Conservation (phyloP, 2,113 vertebrate genomes). For the Acrocephalus arundinaceus region DNA sequence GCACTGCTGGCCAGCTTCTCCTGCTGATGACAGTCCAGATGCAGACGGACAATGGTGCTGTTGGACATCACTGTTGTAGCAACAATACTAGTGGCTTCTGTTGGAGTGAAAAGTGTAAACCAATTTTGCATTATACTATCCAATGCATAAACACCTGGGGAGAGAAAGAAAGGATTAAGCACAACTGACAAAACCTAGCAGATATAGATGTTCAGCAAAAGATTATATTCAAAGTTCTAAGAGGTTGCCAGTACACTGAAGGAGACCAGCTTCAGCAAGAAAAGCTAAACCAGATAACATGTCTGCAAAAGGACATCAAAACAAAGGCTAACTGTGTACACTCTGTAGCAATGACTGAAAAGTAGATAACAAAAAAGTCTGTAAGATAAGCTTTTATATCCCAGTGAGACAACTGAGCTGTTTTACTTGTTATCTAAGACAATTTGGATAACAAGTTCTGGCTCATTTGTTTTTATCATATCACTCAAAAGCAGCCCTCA, state of each 20-base stretch:
- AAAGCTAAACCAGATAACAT: not conserved
- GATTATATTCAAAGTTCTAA: not conserved
- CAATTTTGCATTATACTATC: conserved; percentile 87
- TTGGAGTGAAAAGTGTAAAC: conserved; percentile 85
- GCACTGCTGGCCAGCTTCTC: conserved; percentile 82
- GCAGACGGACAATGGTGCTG: conserved; percentile 80
- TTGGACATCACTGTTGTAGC: conserved; percentile 87
- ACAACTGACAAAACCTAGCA: not conserved
- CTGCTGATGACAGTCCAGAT: conserved; percentile 85
- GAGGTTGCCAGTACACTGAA: not conserved
- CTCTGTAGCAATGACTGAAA: not conserved
- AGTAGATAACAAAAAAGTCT: not conserved
- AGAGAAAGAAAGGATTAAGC: not conserved
- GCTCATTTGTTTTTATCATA: not conserved
- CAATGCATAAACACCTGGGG: conserved; percentile 72
- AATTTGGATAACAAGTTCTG: not conserved
- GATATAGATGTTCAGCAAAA: not conserved
- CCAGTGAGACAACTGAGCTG: not conserved
- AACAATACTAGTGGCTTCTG: conserved; percentile 84
- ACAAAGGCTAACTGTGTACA: not conserved
- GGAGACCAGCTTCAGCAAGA: not conserved
- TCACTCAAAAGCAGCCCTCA: not conserved
- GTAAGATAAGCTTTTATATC: conserved; percentile 6
- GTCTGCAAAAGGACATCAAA: not conserved
- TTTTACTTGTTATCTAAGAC: not conserved